These are phyloP conservation scores for Anthophora plumipes DNA, from an alignment of 2,888 invertebrate species.

Conservation along the genomic window DNA sequence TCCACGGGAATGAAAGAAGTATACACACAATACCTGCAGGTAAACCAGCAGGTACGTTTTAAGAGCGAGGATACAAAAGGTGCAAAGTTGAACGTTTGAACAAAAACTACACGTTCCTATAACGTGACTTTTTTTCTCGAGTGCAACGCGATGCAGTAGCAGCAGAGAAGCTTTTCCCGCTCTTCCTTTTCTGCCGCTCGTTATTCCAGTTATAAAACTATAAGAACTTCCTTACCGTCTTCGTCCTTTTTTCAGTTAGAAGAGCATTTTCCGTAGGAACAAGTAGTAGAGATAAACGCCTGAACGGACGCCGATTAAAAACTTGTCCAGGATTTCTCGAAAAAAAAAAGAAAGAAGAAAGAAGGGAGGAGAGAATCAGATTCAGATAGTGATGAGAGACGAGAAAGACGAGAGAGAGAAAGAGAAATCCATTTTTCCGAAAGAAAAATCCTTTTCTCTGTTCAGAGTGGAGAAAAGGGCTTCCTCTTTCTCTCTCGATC, in stretches of 20 bases:
- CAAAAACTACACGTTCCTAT: constrained; percentile 5
- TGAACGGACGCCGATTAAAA: constrained; percentile 16
- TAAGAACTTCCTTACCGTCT: constrained; percentile 1
- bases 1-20: neutral
- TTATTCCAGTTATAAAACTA: constrained; percentile 13
- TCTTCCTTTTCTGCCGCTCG: neutral
- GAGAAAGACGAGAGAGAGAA: neutral
- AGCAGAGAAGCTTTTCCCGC: neutral
- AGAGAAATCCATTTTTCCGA: neutral
- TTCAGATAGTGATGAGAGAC: neutral
- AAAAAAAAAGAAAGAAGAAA: too few relatives aligned
- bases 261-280: too few relatives aligned
- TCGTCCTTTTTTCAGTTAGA: neutral
- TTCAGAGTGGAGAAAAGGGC: neutral
- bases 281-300: constrained; percentile 11
- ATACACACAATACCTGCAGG: neutral
- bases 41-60: neutral
- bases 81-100: neutral
- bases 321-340: neutral
- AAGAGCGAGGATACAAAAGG: neutral
- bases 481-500: constrained; percentile 9
- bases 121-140: constrained; percentile 10
- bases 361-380: too few relatives aligned
- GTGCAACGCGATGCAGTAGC: neutral
- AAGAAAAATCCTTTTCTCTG: neutral